Conservation (phyloP, 2,888 invertebrate species). For the Noctua janthe region DNA sequence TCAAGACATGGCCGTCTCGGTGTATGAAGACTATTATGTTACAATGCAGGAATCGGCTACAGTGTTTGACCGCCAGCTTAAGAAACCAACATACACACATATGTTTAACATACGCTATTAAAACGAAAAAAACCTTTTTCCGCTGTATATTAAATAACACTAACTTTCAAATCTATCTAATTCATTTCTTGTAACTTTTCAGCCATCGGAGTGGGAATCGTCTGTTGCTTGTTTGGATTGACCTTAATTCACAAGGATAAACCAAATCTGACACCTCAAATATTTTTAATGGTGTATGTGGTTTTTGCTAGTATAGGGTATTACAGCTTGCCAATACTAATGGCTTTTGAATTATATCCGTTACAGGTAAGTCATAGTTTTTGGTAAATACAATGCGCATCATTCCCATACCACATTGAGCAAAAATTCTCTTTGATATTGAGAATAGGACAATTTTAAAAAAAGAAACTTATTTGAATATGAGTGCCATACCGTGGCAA, state of each 20-base stretch:
- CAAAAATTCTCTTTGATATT: background rate
- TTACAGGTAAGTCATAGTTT: constrained; percentile 75
- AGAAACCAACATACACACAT: background rate
- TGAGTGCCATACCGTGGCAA: background rate
- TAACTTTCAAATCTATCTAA: background rate
- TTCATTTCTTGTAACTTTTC: constrained; percentile 44
- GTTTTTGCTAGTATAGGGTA: constrained; percentile 77
- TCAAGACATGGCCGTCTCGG: background rate
- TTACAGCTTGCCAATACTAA: constrained; percentile 76
- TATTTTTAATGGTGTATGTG: constrained; percentile 72
- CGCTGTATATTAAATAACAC: background rate
- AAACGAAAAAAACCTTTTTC: background rate
- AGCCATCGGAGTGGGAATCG: constrained; percentile 76
- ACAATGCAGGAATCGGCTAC: background rate
- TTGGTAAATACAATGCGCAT: background rate
- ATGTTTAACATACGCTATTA: no score
- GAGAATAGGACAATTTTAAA: background rate
- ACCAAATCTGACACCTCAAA: constrained; percentile 67
- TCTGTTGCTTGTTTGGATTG: constrained; percentile 66
- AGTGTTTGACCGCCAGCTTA: background rate
- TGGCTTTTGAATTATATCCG: constrained; percentile 81
- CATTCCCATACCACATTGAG: background rate
- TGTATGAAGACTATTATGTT: background rate
- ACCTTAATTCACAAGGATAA: constrained; percentile 56
- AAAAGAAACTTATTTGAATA: background rate